Evolutionary conservation across 2,888 invertebrate genomes (phyloP).

Genomic region (Stenolophus ochropezus): DNA sequence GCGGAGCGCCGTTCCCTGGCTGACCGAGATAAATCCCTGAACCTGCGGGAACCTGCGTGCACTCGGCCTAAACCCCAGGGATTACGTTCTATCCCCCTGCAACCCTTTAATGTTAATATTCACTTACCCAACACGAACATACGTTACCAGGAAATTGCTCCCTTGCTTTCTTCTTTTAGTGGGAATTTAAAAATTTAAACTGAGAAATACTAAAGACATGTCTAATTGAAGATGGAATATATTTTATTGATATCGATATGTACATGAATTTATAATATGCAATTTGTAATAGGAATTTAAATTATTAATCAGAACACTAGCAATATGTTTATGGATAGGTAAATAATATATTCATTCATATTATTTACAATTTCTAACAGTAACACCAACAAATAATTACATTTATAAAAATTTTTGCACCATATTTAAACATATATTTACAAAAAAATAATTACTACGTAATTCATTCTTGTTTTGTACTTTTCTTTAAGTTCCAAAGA

Average conservation of each 20-base stretch:
- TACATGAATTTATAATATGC: too few species aligned
- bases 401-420: too few species aligned
- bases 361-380: too few species aligned
- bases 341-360: too few species aligned
- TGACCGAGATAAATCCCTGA: conserved; percentile 6
- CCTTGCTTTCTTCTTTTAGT: not conserved
- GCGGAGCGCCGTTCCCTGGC: not conserved
- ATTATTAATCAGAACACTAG: too few species aligned
- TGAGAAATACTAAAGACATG: not conserved
- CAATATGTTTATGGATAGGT: too few species aligned
- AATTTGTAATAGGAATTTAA: too few species aligned
- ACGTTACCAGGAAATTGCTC: not conserved
- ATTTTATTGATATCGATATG: not conserved
- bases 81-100: conserved; percentile 5
- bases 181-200: not conserved
- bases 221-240: not conserved
- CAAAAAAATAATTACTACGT: too few species aligned
- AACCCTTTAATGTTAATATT: conserved; percentile 34
- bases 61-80: conserved; percentile 15
- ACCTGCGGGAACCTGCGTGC: conserved; percentile 14
- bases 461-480: too few species aligned
- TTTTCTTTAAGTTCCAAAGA: too few species aligned
- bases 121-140: conserved; percentile 3
- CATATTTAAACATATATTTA: too few species aligned
- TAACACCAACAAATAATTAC: too few species aligned